Base-by-base conservation (phyloP, 1,140 invertebrate species). In the Metopolophium dirhodum region DNA sequence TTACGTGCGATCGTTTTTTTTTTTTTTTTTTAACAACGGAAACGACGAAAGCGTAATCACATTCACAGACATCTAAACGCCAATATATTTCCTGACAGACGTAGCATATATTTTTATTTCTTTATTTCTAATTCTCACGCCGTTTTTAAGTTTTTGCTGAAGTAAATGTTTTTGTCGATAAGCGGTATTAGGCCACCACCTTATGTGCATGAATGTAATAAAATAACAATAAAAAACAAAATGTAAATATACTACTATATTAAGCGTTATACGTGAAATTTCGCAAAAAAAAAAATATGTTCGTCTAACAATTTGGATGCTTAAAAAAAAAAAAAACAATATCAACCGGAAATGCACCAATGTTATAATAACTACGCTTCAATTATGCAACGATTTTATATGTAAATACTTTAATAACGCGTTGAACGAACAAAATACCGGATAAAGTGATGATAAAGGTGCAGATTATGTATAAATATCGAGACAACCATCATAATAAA, bases 81-180 rank as follows among this genome's bases (percentile, higher is more conserved):
- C 23, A 57, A 49, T 89, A 91, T 91, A 68, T 68, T 91, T 91
- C 61, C 91, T 82, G 83, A 83, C 68, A 26, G n/a, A 82, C 91
- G n/a, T 83, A 26, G 68, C 68, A 49, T 77, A 68, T 90, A 30
- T 77, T 41, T 86, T 54, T 85, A 49, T 93, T 93, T 93, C 30
- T 86, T 86, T 41, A 41, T 41, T 57, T n/a, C 30, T 23, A 93
- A 54, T 93, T 93, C 91, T 93, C 91, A 93, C 91, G 61, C 61
- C 30, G 91, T 93, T 85, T 86, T 57, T 4, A n/a, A 18, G 6
- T 91, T 86, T 93, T 51, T 51, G 91, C 91, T 85, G 82, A 93
- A n/a, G 47, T 93, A 57, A 86, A 57, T 54, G n/a, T 82, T 86
- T 93, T 93, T 20, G 35, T 85, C 35, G 49, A 93, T 85, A 49